Conservation (phyloP, 1,140 invertebrate species). For the Muscidifurax raptorellus region DNA sequence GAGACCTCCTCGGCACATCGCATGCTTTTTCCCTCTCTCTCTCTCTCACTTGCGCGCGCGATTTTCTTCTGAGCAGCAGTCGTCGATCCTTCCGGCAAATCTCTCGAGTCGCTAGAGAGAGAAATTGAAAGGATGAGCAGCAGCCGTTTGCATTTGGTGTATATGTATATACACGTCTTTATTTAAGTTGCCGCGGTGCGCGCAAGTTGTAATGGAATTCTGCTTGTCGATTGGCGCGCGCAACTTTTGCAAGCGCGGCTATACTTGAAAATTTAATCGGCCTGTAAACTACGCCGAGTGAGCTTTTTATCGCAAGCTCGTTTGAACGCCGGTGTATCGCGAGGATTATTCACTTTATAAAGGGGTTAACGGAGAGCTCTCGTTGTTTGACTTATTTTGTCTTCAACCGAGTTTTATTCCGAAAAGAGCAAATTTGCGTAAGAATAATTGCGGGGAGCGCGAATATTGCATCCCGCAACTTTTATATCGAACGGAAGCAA, state of each 20-base stretch:
- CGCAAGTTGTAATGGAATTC: constrained; percentile 30
- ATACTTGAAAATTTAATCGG: constrained; percentile 38
- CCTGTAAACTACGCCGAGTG: background rate
- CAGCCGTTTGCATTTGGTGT: background rate
- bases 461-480: too few relatives aligned
- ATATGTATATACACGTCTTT: background rate
- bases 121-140: background rate
- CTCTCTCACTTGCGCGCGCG: background rate
- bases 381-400: background rate
- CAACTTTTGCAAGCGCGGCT: constrained; percentile 30
- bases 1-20: background rate
- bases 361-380: background rate
- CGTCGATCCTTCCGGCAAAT: background rate
- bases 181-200: background rate
- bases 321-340: too few relatives aligned
- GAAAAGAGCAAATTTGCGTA: background rate
- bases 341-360: background rate
- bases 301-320: background rate
- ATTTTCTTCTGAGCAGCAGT: constrained; percentile 18
- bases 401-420: background rate
- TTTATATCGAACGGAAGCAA: too few relatives aligned
- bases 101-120: too few relatives aligned
- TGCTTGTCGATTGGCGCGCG: background rate
- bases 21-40: background rate
- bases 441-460: background rate